phyloP scores from a whole-genome alignment of 2,888 invertebrate genomes.

The Tenthredo notha region DNA sequence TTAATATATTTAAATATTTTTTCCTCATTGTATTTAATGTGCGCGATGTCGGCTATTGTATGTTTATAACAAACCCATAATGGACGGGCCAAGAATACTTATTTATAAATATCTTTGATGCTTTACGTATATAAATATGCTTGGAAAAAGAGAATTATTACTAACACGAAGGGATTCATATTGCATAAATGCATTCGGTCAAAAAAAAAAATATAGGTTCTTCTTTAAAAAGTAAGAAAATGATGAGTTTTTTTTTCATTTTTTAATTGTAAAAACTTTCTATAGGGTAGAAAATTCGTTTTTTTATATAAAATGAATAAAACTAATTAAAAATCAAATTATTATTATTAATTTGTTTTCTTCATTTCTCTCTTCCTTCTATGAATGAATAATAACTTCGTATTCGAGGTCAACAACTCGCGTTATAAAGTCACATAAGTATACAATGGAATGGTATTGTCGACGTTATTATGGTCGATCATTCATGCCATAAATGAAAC shows the following conservation, averaged over 20 bases:
- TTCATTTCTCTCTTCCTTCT: not conserved
- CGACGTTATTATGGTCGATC: conserved; percentile 43
- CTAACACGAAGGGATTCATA: not conserved
- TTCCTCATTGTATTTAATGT: conserved; percentile 61
- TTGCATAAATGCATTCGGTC: not conserved
- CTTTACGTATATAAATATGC: not conserved
- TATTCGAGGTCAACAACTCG: conserved; percentile 41
- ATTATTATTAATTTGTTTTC: not conserved
- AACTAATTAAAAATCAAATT: not conserved
- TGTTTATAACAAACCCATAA: conserved; percentile 67
- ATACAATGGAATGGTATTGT: conserved; percentile 14
- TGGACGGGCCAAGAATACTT: conserved; percentile 55
- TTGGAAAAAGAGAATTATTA: not conserved
- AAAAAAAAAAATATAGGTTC: not conserved
- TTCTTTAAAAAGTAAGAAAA: not conserved
- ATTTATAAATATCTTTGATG: conserved; percentile 6
- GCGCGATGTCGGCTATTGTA: conserved; percentile 69
- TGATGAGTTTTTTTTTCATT: not conserved
- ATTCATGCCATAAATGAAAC: conserved; percentile 43
- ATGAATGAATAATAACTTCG: not conserved
- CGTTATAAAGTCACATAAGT: not conserved
- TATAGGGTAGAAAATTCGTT: not conserved
- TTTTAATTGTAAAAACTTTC: not conserved
- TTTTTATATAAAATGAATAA: not conserved
- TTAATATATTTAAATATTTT: conserved; percentile 68